These are phyloP conservation scores for Drosophila yakuba DNA, from an alignment of 1,140 invertebrate species.

Conservation along the genomic window DNA sequence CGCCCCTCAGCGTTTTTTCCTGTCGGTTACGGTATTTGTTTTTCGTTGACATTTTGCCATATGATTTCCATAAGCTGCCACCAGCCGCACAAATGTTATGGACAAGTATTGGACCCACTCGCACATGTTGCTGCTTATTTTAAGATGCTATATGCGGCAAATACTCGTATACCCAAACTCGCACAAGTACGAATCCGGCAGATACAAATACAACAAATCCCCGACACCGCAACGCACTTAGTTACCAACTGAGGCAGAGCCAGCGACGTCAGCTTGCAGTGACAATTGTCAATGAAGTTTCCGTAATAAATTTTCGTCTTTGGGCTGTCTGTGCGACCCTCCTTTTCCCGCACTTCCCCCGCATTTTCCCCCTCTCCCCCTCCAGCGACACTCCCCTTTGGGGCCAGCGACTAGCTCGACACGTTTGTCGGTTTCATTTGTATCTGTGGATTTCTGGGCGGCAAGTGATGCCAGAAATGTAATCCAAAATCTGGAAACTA, in stretches of 20 bases:
- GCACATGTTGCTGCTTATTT: slow-evolving; percentile 81
- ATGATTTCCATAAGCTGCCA: slow-evolving; percentile 81
- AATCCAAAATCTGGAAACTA: slow-evolving; percentile 10
- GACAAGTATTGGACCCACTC: slow-evolving; percentile 64
- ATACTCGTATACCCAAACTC: slow-evolving; percentile 24
- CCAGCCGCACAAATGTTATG: slow-evolving; percentile 65
- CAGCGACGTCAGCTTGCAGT: slow-evolving; percentile 75
- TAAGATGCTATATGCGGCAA: slow-evolving; percentile 50
- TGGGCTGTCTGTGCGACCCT: slow-evolving; percentile 51
- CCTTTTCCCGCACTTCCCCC: not conserved
- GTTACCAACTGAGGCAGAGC: slow-evolving; percentile 36
- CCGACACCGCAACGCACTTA: slow-evolving; percentile 79
- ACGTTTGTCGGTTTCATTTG: slow-evolving; percentile 42
- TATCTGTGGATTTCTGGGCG: slow-evolving; percentile 8
- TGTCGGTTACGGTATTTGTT: slow-evolving; percentile 49
- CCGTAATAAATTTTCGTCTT: slow-evolving; percentile 82
- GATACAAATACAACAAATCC: slow-evolving; percentile 63
- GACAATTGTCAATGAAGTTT: slow-evolving; percentile 83
- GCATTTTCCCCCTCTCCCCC: slow-evolving; percentile 13
- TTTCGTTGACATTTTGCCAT: slow-evolving; percentile 78
- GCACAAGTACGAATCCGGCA: slow-evolving; percentile 13
- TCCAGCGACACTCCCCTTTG: slow-evolving; percentile 25
- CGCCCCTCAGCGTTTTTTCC: slow-evolving; percentile 21
- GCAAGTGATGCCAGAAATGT: slow-evolving; percentile 11
- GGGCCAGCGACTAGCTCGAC: slow-evolving; percentile 54